Conservation (phyloP, 2,113 vertebrate species). For the Calypte anna region DNA sequence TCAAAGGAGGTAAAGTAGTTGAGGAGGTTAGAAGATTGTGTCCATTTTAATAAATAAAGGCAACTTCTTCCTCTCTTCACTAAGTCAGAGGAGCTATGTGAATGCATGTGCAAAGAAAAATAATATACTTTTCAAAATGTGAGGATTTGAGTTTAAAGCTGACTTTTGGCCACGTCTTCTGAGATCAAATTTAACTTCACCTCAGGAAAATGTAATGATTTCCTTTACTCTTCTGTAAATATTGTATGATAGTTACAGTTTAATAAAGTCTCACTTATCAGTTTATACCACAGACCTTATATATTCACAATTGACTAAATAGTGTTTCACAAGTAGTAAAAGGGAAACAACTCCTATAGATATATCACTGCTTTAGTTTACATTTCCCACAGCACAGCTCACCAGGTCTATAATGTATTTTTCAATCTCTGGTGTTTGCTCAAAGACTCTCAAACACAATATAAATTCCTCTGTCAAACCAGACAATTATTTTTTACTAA, state of each 20-base stretch:
- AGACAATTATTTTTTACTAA: slow-evolving; percentile 72
- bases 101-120: background rate
- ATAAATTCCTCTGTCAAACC: slow-evolving; percentile 68
- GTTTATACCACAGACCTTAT: slow-evolving; percentile 6
- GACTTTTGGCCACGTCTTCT: background rate
- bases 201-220: background rate
- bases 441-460: slow-evolving; percentile 68
- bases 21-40: background rate
- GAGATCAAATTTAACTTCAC: background rate
- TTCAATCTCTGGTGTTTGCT: slow-evolving; percentile 69
- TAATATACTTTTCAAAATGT: background rate
- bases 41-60: slow-evolving; percentile 9
- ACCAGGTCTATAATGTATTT: slow-evolving; percentile 64
- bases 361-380: slow-evolving; percentile 35
- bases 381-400: slow-evolving; percentile 31
- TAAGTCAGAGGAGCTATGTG: background rate
- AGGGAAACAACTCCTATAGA: slow-evolving; percentile 49
- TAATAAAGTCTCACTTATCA: slow-evolving; percentile 29
- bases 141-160: background rate
- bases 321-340: slow-evolving; percentile 38
- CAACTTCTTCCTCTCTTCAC: background rate
- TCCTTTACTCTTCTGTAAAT: slow-evolving; percentile 33
- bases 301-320: slow-evolving; percentile 53
- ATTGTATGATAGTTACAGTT: background rate
- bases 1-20: background rate